A percentile compares a stretch with the other conserved stretches of the same genome.
Evolutionary conservation across 2,113 vertebrate genomes (phyloP).

Genomic region (Chaetops frenatus): DNA sequence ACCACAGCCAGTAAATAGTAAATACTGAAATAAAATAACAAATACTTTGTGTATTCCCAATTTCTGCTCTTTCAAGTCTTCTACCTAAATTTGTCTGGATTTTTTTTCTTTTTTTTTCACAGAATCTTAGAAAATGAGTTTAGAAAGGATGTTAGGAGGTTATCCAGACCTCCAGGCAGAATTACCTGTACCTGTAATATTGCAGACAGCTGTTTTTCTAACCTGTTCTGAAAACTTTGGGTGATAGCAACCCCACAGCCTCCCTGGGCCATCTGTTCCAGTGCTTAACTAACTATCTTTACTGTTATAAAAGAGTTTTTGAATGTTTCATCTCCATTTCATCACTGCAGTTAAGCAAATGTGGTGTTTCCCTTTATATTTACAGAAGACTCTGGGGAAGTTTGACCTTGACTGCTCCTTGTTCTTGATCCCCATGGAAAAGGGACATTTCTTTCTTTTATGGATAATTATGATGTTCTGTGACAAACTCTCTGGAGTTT

Average conservation of each 20-base stretch:
- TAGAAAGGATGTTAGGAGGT: constrained; percentile 22
- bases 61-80: neutral
- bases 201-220: constrained; percentile 53
- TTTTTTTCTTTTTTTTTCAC: neutral
- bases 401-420: constrained; percentile 44
- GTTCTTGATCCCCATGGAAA: neutral
- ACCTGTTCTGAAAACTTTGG: constrained; percentile 46
- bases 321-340: constrained; percentile 35
- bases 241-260: constrained; percentile 26
- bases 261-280: constrained; percentile 54
- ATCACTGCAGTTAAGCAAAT: constrained; percentile 45
- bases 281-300: constrained; percentile 51
- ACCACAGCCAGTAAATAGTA: neutral
- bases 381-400: neutral
- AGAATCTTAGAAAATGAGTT: neutral
- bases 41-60: neutral
- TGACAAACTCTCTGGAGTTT: neutral
- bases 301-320: constrained; percentile 41
- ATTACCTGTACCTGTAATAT: constrained; percentile 30
- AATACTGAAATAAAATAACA: neutral
- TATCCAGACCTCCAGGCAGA: constrained; percentile 56
- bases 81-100: neutral
- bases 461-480: neutral
- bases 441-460: neutral
- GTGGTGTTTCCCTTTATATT: constrained; percentile 32